Conservation (phyloP, 1,140 invertebrate genomes). For the Bombyx mandarina region DNA sequence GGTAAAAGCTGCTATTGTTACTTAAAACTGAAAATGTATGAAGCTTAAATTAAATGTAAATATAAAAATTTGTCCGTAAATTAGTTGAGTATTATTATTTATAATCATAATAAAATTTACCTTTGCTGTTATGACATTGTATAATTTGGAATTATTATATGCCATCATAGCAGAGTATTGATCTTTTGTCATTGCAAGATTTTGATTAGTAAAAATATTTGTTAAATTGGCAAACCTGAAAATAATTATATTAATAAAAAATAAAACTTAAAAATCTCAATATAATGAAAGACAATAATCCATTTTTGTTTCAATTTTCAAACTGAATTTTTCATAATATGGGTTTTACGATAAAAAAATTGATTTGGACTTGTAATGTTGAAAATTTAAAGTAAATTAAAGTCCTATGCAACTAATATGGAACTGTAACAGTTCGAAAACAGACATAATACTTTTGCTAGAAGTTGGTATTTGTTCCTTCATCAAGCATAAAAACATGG, state of each 20-base stretch:
- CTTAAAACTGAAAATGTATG: neutral
- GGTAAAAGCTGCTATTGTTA: neutral
- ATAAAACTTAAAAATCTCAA: too few relatives aligned
- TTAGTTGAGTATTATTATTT: neutral
- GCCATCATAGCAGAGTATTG: constrained; percentile 85
- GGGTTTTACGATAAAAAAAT: too few relatives aligned
- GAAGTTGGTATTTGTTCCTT: too few relatives aligned
- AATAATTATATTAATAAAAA: constrained; percentile 13
- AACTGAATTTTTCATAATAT: too few relatives aligned
- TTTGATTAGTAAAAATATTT: constrained; percentile 68
- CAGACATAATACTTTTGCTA: too few relatives aligned
- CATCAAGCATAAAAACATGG: too few relatives aligned
- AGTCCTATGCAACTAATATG: too few relatives aligned
- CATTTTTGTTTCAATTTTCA: too few relatives aligned
- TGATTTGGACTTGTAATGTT: too few relatives aligned
- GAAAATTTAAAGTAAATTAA: too few relatives aligned
- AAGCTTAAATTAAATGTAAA: neutral
- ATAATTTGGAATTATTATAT: constrained; percentile 93
- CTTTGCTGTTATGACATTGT: constrained; percentile 87
- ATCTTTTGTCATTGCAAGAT: constrained; percentile 55
- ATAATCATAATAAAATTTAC: constrained; percentile 39
- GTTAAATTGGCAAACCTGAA: constrained; percentile 75
- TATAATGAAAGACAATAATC: too few relatives aligned
- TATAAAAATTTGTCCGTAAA: neutral
- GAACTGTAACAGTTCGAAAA: too few relatives aligned